A percentile compares a stretch with the other conserved stretches of the same genome.
Evolutionary conservation across 1,140 invertebrate species (phyloP).

Genomic region (Hormaphis cornu): DNA sequence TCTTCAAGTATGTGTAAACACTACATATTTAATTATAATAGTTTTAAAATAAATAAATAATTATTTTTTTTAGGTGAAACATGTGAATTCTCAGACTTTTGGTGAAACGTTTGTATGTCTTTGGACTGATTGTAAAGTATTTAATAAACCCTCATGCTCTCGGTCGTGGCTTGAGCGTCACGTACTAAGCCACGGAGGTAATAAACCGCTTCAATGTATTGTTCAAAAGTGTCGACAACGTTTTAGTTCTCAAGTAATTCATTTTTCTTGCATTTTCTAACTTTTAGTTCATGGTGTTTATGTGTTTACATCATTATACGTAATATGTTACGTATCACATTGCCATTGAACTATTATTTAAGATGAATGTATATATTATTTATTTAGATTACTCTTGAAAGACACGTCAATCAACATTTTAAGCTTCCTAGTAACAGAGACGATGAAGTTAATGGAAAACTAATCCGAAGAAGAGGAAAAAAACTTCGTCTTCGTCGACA

Average conservation of each 20-base stretch:
- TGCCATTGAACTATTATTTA: too few relatives aligned
- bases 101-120: slow-evolving; percentile 76
- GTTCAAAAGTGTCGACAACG: slow-evolving; percentile 83
- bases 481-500: slow-evolving; percentile 70
- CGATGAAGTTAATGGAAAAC: slow-evolving; percentile 55
- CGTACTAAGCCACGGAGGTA: slow-evolving; percentile 81
- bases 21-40: neutral
- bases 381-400: slow-evolving; percentile 66
- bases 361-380: neutral
- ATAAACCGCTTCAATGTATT: slow-evolving; percentile 90
- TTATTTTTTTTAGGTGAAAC: slow-evolving; percentile 52
- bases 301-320: too few relatives aligned
- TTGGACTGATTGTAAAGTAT: slow-evolving; percentile 92
- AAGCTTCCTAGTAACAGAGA: slow-evolving; percentile 54
- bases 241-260: slow-evolving; percentile 77
- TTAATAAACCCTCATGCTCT: slow-evolving; percentile 79
- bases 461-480: slow-evolving; percentile 74
- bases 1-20: slow-evolving; percentile 58
- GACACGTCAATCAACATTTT: slow-evolving; percentile 91
- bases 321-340: too few relatives aligned
- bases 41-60: neutral
- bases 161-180: slow-evolving; percentile 86
- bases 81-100: slow-evolving; percentile 74
- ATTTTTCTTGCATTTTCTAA: slow-evolving; percentile 12
- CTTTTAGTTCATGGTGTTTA: too few relatives aligned